Evolutionary conservation across 2,888 invertebrate species (phyloP).

Genomic region (Drosophila testacea): DNA sequence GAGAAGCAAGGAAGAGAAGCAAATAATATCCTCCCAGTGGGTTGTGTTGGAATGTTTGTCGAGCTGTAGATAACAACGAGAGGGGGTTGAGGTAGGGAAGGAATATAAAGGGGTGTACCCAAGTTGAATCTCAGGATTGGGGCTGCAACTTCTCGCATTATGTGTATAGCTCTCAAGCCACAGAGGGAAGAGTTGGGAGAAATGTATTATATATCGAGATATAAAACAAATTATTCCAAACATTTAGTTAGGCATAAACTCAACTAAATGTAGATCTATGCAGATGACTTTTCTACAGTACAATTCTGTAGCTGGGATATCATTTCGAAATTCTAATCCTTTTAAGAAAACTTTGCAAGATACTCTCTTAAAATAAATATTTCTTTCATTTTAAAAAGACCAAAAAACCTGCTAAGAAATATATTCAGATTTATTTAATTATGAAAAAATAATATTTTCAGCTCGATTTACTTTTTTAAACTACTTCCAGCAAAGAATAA

Average conservation of each 20-base stretch:
- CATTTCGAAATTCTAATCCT: too few relatives aligned
- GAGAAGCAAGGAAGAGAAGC: slow-evolving; percentile 7
- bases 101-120: slow-evolving; percentile 35
- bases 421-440: too few relatives aligned
- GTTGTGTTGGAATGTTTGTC: slow-evolving; percentile 41
- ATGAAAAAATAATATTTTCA: not conserved
- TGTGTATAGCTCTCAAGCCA: slow-evolving; percentile 25
- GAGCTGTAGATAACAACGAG: not conserved
- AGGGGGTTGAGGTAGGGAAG: too few relatives aligned
- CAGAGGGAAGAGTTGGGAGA: not conserved
- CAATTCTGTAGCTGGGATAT: too few relatives aligned
- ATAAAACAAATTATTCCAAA: slow-evolving; percentile 14
- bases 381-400: too few relatives aligned
- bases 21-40: slow-evolving; percentile 44
- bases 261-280: not conserved
- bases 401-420: too few relatives aligned
- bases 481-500: too few relatives aligned
- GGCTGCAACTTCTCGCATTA: slow-evolving; percentile 40
- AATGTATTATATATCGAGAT: slow-evolving; percentile 1
- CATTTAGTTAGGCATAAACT: not conserved
- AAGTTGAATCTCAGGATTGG: slow-evolving; percentile 11
- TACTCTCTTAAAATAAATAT: too few relatives aligned
- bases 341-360: too few relatives aligned
- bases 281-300: not conserved
- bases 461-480: not conserved